A percentile compares a stretch with the other conserved stretches of the same genome.
These are phyloP conservation scores for Acleris laterana DNA, from an alignment of 2,888 invertebrate genomes.

Conservation along the genomic window DNA sequence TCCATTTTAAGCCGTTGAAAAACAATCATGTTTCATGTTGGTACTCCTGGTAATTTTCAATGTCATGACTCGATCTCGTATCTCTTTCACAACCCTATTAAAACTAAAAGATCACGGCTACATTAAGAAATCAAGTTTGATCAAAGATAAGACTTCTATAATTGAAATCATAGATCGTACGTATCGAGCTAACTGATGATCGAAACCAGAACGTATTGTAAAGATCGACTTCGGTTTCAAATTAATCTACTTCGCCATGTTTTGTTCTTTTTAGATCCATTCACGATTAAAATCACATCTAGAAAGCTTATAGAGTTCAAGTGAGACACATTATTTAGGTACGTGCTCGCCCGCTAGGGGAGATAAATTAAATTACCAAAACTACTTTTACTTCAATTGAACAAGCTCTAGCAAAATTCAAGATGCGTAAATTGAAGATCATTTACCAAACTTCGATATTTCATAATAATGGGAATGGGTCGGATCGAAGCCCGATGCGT, in stretches of 20 bases:
- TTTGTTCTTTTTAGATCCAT: constrained; percentile 17
- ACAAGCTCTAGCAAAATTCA: background rate
- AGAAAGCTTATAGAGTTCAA: background rate
- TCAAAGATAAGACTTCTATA: constrained; percentile 27
- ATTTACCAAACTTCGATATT: constrained; percentile 31
- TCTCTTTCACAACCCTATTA: constrained; percentile 31
- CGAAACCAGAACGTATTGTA: constrained; percentile 16
- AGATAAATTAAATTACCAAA: constrained; percentile 11
- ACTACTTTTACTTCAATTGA: constrained; percentile 5
- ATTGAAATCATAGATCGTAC: constrained; percentile 30
- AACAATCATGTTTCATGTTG: too few relatives aligned
- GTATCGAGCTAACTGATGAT: constrained; percentile 28
- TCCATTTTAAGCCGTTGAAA: too few relatives aligned
- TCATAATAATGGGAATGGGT: constrained; percentile 33
- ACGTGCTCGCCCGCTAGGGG: background rate
- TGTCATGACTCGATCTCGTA: constrained; percentile 17
- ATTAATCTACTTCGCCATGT: constrained; percentile 21
- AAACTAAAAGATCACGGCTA: constrained; percentile 33
- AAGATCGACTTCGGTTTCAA: constrained; percentile 24
- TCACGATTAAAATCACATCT: constrained; percentile 19
- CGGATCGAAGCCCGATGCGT: constrained; percentile 58
- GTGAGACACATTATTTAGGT: background rate
- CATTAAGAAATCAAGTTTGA: constrained; percentile 34
- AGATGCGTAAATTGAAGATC: constrained; percentile 27
- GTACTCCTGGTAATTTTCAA: constrained; percentile 8